Evolutionary conservation across 2,113 vertebrate species (phyloP).

Genomic region (Peromyscus maniculatus): DNA sequence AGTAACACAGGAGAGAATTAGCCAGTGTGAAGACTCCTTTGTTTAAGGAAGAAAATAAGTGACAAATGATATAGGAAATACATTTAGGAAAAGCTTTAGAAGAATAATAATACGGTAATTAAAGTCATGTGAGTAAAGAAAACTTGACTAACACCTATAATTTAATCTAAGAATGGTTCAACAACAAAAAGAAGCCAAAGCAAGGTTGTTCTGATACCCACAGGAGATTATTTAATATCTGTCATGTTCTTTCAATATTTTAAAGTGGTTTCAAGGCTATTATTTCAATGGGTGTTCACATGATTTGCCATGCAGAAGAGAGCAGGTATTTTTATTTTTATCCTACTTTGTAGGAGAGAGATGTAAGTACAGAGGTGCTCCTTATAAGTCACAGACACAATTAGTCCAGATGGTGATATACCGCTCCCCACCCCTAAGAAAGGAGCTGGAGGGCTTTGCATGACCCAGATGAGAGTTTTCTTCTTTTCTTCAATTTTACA

Average conservation of each 20-base stretch:
- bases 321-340: constrained; percentile 31
- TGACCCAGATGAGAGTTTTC: not conserved
- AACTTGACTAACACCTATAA: constrained; percentile 22
- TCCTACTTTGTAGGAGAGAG: not conserved
- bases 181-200: constrained; percentile 12
- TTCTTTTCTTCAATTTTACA: constrained; percentile 6
- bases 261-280: not conserved
- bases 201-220: not conserved
- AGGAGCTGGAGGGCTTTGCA: not conserved
- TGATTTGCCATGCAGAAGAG: not conserved
- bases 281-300: constrained; percentile 42
- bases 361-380: constrained; percentile 19
- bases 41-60: not conserved
- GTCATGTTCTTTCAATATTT: constrained; percentile 52
- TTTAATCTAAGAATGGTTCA: constrained; percentile 24
- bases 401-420: not conserved
- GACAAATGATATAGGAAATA: constrained; percentile 5
- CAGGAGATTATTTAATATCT: not conserved
- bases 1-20: constrained; percentile 38
- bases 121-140: constrained; percentile 45
- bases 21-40: not conserved
- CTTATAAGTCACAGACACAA: not conserved
- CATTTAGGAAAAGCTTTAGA: constrained; percentile 49
- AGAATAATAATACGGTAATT: not conserved
- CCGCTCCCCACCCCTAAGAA: not conserved